Percentiles rank a stretch among this genome's conserved stretches.
Conservation (phyloP, 2,797 vertebrate genomes). For the Lithobates sylvaticus region DNA sequence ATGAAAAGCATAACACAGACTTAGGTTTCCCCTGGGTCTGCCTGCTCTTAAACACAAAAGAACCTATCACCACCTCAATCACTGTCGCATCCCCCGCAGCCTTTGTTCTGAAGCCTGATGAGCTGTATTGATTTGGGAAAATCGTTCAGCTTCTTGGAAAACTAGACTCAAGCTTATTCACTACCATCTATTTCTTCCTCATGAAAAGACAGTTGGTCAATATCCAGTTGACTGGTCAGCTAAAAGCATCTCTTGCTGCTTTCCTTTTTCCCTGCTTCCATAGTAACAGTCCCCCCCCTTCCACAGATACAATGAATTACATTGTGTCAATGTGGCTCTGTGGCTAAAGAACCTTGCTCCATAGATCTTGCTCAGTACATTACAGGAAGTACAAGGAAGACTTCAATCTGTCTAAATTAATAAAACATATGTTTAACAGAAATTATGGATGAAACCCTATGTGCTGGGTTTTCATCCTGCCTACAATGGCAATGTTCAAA, state of each 20-base stretch:
- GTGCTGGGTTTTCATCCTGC: not conserved
- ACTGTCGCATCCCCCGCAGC: slow-evolving; percentile 72
- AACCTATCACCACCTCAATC: slow-evolving; percentile 76
- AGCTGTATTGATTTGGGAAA: slow-evolving; percentile 81
- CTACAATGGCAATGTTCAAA: not conserved
- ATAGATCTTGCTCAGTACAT: slow-evolving; percentile 21
- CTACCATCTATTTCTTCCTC: slow-evolving; percentile 78
- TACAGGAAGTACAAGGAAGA: not conserved
- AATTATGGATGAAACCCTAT: slow-evolving; percentile 9
- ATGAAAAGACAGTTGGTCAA: slow-evolving; percentile 80
- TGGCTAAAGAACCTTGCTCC: slow-evolving; percentile 41
- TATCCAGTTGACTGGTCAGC: slow-evolving; percentile 76
- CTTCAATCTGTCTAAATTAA: slow-evolving; percentile 40
- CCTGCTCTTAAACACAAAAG: slow-evolving; percentile 76
- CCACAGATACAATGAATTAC: slow-evolving; percentile 63
- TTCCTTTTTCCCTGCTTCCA: slow-evolving; percentile 70
- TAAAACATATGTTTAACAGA: slow-evolving; percentile 20
- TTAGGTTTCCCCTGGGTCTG: slow-evolving; percentile 66
- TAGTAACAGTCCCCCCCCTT: slow-evolving; percentile 66
- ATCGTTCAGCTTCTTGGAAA: slow-evolving; percentile 82
- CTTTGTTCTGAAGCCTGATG: slow-evolving; percentile 81
- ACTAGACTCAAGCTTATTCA: slow-evolving; percentile 80
- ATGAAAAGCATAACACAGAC: slow-evolving; percentile 66
- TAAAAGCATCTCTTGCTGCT: slow-evolving; percentile 73
- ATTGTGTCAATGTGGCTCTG: slow-evolving; percentile 57